Percentiles rank a stretch among this genome's conserved stretches.
phyloP scores from a whole-genome alignment of 1,140 invertebrate species.

The Theocolax elegans region DNA sequence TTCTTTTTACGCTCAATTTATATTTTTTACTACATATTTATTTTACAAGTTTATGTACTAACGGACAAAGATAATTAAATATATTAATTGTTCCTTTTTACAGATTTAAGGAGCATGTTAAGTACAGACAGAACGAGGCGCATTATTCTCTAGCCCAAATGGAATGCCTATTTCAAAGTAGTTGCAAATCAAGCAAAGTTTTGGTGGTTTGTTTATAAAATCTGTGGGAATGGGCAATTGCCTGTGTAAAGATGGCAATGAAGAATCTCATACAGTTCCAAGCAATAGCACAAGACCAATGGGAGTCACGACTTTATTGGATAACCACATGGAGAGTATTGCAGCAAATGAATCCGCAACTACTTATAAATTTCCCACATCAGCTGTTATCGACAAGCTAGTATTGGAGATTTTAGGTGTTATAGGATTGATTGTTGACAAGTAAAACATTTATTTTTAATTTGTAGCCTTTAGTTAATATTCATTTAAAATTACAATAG shows the following conservation, averaged over 20 bases:
- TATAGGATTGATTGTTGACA: constrained; percentile 85
- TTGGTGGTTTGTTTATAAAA: constrained; percentile 38
- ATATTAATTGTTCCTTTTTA: too few relatives aligned
- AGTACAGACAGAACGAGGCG: too few relatives aligned
- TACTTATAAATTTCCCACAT: constrained; percentile 61
- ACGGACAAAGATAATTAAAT: too few relatives aligned
- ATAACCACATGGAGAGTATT: constrained; percentile 51
- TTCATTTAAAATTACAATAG: background rate
- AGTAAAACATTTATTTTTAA: constrained; percentile 74
- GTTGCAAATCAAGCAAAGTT: background rate
- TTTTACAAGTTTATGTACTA: too few relatives aligned
- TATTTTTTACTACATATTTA: too few relatives aligned
- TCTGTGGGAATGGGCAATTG: constrained; percentile 72
- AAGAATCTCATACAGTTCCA: constrained; percentile 39
- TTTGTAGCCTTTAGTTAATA: too few relatives aligned
- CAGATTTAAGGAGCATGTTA: too few relatives aligned
- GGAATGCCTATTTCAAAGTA: constrained; percentile 2
- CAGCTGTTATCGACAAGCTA: constrained; percentile 74
- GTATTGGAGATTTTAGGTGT: constrained; percentile 84
- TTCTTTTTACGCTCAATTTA: too few relatives aligned
- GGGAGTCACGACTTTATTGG: constrained; percentile 57
- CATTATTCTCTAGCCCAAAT: constrained; percentile 9
- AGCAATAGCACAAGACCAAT: constrained; percentile 12
- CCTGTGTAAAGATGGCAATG: constrained; percentile 72
- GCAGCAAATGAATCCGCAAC: constrained; percentile 45